phyloP scores from a whole-genome alignment of 1,140 invertebrate species.

The Coelopa frigida region DNA sequence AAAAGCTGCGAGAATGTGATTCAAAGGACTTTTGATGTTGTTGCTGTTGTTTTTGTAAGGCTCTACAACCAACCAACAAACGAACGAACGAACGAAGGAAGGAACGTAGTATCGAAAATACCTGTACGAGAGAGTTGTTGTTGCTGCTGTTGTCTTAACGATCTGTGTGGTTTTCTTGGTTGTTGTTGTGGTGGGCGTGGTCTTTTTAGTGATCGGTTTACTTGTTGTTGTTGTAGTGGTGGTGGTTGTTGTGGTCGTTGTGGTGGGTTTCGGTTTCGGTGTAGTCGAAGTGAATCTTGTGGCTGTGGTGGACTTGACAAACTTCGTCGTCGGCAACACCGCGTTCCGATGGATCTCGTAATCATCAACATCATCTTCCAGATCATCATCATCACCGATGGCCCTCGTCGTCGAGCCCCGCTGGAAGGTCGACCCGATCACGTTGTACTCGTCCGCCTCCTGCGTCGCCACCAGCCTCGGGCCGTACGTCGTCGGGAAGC shows the following conservation, averaged over 20 bases:
- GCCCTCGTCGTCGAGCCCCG: background rate
- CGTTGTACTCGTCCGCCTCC: constrained; percentile 20
- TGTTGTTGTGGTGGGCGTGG: constrained; percentile 20
- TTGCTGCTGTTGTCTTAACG: constrained; percentile 4
- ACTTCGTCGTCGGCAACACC: background rate
- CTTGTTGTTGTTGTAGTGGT: constrained; percentile 18
- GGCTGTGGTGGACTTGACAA: no score
- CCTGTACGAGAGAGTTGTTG: no score
- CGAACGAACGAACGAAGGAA: no score
- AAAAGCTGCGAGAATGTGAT: no score
- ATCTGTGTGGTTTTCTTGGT: background rate
- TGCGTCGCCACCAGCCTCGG: constrained; percentile 4
- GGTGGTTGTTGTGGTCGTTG: constrained; percentile 13
- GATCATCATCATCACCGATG: constrained; percentile 2
- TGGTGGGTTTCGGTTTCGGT: constrained; percentile 14
- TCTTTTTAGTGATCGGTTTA: constrained; percentile 14
- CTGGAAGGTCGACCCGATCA: constrained; percentile 14
- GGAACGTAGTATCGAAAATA: no score
- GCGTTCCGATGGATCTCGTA: constrained; percentile 4
- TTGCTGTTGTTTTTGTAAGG: background rate
- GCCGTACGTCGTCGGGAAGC: constrained; percentile 4
- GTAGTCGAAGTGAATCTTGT: constrained; percentile 18
- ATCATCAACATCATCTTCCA: constrained; percentile 7
- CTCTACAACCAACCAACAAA: no score
- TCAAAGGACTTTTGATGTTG: constrained; percentile 5